phyloP scores from a whole-genome alignment of 2,797 vertebrate species.

The Enteromius treurensis region DNA sequence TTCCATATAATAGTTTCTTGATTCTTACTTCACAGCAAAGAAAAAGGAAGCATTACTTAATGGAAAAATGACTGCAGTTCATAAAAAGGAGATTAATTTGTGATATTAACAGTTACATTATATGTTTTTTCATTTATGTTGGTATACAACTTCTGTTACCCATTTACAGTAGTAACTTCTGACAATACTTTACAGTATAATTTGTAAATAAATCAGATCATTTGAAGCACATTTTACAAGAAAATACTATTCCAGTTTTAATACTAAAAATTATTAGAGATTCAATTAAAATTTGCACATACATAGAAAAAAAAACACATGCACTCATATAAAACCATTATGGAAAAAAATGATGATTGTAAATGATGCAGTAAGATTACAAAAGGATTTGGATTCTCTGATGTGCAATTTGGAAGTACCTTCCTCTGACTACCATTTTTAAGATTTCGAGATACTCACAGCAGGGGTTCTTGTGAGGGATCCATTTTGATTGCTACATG shows the following conservation, averaged over 20 bases:
- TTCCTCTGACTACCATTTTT: constrained; percentile 2
- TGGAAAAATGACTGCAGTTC: neutral
- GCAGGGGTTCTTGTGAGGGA: constrained; percentile 4
- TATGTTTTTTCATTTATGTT: neutral
- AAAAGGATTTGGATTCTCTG: constrained; percentile 25
- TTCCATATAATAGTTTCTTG: constrained; percentile 11
- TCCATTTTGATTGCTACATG: constrained; percentile 29
- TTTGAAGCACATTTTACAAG: neutral
- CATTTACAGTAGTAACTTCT: neutral
- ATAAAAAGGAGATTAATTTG: neutral
- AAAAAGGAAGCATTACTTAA: neutral
- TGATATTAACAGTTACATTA: neutral
- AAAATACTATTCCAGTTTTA: neutral
- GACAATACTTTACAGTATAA: neutral
- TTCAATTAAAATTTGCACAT: neutral
- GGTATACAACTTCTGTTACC: neutral
- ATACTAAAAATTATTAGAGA: neutral
- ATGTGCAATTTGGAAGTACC: constrained; percentile 41
- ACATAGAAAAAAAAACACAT: neutral
- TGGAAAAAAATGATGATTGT: neutral
- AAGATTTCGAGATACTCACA: constrained; percentile 14
- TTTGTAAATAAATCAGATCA: neutral
- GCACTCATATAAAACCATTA: neutral
- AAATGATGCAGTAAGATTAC: constrained; percentile 15
- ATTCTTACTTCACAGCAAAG: neutral